Conservation (phyloP, 2,888 invertebrate genomes). For the Drosophila subsilvestris region DNA sequence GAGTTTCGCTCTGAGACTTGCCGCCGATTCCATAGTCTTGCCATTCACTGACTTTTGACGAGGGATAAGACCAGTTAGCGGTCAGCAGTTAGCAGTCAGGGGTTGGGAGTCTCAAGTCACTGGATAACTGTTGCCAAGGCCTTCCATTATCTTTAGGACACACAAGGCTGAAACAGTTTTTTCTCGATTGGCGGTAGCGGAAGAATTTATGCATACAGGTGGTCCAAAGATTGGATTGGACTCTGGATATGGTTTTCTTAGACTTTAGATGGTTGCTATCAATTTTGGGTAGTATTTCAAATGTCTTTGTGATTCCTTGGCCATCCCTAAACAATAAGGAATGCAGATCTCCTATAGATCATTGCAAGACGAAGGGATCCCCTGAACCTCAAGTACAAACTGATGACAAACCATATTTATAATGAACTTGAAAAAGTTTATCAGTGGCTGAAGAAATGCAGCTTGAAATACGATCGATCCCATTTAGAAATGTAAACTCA, state of each 20-base stretch:
- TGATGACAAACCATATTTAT: no score
- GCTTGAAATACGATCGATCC: background rate
- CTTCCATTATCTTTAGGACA: background rate
- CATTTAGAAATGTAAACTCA: background rate
- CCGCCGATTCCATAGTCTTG: constrained; percentile 15
- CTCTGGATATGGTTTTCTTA: no score
- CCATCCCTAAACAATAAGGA: no score
- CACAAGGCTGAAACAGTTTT: background rate
- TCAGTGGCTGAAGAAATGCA: background rate
- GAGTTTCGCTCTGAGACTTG: constrained; percentile 17
- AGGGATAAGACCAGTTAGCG: constrained; percentile 1
- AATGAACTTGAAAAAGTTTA: background rate
- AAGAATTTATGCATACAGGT: no score
- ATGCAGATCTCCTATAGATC: no score
- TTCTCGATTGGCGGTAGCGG: no score
- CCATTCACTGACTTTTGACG: constrained; percentile 24
- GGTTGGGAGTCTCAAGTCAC: background rate
- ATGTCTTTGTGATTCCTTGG: no score
- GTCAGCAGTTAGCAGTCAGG: background rate
- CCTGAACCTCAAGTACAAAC: no score
- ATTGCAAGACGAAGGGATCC: no score
- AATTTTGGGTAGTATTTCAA: no score
- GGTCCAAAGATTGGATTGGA: no score
- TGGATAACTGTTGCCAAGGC: background rate
- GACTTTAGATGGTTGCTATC: no score